Conservation (phyloP, 2,797 vertebrate genomes). For the Neosalanx taihuensis region DNA sequence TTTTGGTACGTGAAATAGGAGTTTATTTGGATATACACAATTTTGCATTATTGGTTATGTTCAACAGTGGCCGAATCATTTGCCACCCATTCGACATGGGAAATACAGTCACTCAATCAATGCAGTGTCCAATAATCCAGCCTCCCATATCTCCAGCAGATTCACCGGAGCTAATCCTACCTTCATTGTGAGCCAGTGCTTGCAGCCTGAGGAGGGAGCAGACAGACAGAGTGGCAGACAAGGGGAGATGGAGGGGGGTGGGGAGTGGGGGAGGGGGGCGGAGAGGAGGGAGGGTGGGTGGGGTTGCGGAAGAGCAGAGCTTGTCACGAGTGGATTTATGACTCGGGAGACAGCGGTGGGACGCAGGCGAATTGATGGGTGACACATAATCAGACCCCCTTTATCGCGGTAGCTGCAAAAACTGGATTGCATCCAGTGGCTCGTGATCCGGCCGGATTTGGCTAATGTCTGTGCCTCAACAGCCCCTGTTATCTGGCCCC, state of each 20-base stretch:
- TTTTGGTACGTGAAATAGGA: too few relatives aligned
- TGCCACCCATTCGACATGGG: too few relatives aligned
- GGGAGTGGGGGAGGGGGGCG: constrained; percentile 22
- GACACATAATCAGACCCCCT: constrained; percentile 71
- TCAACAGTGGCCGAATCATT: too few relatives aligned
- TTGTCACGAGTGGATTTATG: constrained; percentile 68
- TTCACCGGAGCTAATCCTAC: constrained; percentile 55
- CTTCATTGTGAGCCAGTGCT: constrained; percentile 44
- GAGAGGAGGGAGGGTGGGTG: constrained; percentile 24
- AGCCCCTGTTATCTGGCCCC: constrained; percentile 65
- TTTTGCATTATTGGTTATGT: too few relatives aligned
- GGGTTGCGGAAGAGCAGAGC: constrained; percentile 55
- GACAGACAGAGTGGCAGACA: constrained; percentile 32
- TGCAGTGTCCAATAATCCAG: constrained; percentile 57
- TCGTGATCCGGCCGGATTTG: constrained; percentile 74
- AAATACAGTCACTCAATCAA: constrained; percentile 42
- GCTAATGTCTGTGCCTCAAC: constrained; percentile 63
- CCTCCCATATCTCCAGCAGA: constrained; percentile 44
- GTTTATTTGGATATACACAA: too few relatives aligned
- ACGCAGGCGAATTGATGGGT: constrained; percentile 60
- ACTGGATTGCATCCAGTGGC: constrained; percentile 73
- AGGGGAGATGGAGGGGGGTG: constrained; percentile 10
- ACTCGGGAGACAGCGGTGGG: constrained; percentile 58
- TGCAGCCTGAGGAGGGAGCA: constrained; percentile 43
- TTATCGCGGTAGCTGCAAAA: constrained; percentile 73